Conservation (phyloP, 2,797 vertebrate species). For the Crenuchus spilurus region DNA sequence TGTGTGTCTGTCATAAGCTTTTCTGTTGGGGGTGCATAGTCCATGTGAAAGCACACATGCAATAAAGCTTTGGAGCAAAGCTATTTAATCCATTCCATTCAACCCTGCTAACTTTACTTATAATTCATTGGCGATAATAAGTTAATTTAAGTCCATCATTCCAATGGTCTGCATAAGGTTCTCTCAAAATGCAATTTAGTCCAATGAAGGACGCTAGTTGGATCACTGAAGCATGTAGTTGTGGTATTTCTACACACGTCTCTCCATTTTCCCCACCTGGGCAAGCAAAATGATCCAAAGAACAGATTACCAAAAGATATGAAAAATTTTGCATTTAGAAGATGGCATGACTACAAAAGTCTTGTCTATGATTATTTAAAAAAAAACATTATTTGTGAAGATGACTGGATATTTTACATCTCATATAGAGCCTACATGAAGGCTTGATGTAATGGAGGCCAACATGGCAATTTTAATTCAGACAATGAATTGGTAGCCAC, state of each 20-base stretch:
- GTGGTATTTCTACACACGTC: slow-evolving; percentile 23
- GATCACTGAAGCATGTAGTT: slow-evolving; percentile 23
- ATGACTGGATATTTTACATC: neutral
- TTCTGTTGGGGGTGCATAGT: slow-evolving; percentile 53
- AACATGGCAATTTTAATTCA: neutral
- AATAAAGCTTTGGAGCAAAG: slow-evolving; percentile 61
- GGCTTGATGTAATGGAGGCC: neutral
- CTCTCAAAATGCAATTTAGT: slow-evolving; percentile 51
- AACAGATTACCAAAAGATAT: slow-evolving; percentile 3
- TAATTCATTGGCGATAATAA: slow-evolving; percentile 52
- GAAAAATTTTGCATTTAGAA: neutral
- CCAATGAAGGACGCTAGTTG: slow-evolving; percentile 48
- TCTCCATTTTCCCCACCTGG: slow-evolving; percentile 29
- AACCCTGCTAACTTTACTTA: slow-evolving; percentile 58
- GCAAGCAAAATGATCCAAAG: slow-evolving; percentile 9
- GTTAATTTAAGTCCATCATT: slow-evolving; percentile 57
- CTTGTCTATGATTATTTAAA: neutral
- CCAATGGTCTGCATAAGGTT: slow-evolving; percentile 46
- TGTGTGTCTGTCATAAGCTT: slow-evolving; percentile 49
- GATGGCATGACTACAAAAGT: neutral
- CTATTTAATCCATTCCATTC: slow-evolving; percentile 60
- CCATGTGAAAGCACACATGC: slow-evolving; percentile 57
- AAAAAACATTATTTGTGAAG: neutral
- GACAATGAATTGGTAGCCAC: neutral
- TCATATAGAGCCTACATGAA: neutral